Evolutionary conservation across 64 coral and sea anemone genomes (phyloP).

Genomic region (Montipora sp.): DNA sequence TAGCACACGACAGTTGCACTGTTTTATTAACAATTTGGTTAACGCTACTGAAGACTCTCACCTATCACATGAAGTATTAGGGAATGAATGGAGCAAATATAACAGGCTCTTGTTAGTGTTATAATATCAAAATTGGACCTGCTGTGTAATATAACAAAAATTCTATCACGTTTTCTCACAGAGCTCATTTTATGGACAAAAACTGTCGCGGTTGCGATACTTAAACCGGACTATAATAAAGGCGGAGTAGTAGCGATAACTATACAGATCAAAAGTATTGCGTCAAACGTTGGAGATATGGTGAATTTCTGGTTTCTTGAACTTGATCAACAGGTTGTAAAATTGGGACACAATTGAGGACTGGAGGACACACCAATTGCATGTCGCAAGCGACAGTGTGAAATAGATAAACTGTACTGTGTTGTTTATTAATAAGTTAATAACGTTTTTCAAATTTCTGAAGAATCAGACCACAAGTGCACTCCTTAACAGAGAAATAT

Average conservation of each 20-base stretch:
- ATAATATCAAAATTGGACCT: slow-evolving; percentile 21
- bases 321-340: background rate
- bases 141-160: background rate
- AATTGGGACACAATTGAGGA: background rate
- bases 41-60: background rate
- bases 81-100: background rate
- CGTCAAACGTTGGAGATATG: background rate
- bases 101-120: background rate
- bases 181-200: background rate
- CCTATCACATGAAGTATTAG: background rate
- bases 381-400: background rate
- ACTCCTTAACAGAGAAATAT: no score
- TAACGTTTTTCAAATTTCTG: background rate
- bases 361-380: background rate
- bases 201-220: no score
- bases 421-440: background rate
- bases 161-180: slow-evolving; percentile 15
- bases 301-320: background rate
- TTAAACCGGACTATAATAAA: no score
- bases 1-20: background rate
- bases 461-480: no score
- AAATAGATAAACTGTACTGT: background rate
- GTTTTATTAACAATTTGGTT: background rate
- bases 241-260: no score
- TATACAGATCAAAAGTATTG: no score